Evolutionary conservation across 1,140 invertebrate genomes (phyloP), one percentile per base, ranked within the genome.

Genomic region (Saccostrea cuccullata): DNA sequence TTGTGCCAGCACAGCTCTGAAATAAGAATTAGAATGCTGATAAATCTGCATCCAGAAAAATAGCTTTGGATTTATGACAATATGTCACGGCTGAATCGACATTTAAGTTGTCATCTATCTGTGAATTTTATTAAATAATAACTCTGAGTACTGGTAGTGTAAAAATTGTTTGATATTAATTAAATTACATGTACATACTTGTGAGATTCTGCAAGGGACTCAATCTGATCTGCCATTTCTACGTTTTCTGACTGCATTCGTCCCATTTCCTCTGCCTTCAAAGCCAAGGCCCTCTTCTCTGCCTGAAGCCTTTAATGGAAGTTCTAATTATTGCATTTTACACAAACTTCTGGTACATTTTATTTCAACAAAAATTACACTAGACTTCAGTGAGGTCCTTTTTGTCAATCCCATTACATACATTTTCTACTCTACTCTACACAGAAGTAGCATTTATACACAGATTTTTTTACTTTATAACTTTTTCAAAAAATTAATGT

Each of bases 181-280:
- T 47, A 9, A 36, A 82, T 47, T 2, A 36, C 83, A 91, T 93
- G 89, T 91, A 94, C 94, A 89, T 91, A 94, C 94, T 94, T 93
- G 85, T 95, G 94, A 26, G 94, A 93, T 86, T 94, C 94, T 30
- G 56, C 90, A 6, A 95, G 84, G 13, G 84, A 89, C 36, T 92
- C 92, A 12, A 94, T 92, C 83, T 92, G 86, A 56, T 94, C 91
- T 26, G 91, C 55, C 93, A 95, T 93, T 20, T 93, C 90, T 0
- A 90, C 89, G 82, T 92, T 95, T 82, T 94, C 93, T 84, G 90
- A 88, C 64, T 92, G 91, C 92, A 94, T 89, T 15, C 90, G 86
- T 6, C 93, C 94, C 17, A 93, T 89, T 55, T 94, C 93, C 77
- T 95, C 93, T 13, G 94, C 93, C 86, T 93, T 94, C 12, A 88